phyloP scores from a whole-genome alignment of 2,888 invertebrate species.

The Chaetoderma sp. region DNA sequence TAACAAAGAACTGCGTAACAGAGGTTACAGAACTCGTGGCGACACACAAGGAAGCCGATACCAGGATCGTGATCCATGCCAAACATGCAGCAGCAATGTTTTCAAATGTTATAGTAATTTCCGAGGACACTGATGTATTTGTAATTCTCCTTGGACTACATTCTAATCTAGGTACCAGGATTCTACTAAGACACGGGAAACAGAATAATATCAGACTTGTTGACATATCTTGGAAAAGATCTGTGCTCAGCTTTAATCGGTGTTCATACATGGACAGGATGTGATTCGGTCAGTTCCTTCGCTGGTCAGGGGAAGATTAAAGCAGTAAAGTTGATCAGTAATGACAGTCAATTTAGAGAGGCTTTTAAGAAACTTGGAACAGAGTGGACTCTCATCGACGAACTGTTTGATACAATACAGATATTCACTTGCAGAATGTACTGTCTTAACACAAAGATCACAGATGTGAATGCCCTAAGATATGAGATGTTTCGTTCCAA shows the following conservation, averaged over 20 bases:
- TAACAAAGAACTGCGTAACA: background rate
- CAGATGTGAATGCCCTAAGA: background rate
- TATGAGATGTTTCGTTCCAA: background rate
- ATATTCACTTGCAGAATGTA: background rate
- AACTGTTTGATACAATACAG: background rate
- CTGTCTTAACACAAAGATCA: background rate
- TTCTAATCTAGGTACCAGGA: no score
- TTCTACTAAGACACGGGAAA: no score
- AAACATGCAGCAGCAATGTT: constrained; percentile 25
- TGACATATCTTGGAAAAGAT: background rate
- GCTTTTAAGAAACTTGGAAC: background rate
- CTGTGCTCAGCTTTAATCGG: background rate
- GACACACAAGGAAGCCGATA: constrained; percentile 32
- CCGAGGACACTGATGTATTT: no score
- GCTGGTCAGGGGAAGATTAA: background rate
- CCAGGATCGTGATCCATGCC: no score
- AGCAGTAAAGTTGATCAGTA: background rate
- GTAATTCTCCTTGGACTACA: no score
- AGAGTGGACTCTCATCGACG: background rate
- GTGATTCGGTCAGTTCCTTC: constrained; percentile 4
- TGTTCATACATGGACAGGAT: background rate
- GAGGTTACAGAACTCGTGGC: constrained; percentile 17
- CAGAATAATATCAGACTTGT: background rate
- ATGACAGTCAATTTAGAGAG: background rate
- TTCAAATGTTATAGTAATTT: constrained; percentile 18